phyloP scores from a whole-genome alignment of 2,797 vertebrate genomes.

The Corythornis leucogaster region DNA sequence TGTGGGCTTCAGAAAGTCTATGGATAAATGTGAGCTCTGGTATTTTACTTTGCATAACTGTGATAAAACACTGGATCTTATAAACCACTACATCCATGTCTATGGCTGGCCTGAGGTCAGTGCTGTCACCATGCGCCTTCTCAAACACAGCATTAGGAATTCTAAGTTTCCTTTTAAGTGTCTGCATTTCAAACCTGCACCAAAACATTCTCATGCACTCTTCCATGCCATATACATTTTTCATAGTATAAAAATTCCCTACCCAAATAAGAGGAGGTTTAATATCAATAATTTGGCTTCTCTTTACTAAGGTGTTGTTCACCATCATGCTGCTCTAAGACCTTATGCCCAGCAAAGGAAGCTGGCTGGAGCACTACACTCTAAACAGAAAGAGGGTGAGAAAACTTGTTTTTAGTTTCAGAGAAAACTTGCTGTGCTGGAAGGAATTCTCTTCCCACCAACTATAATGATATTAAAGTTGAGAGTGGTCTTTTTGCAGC shows the following conservation, averaged over 20 bases:
- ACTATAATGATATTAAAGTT: background rate
- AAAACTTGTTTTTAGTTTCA: background rate
- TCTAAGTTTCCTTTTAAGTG: background rate
- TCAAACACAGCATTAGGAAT: background rate
- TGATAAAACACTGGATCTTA: background rate
- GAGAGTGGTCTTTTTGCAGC: background rate
- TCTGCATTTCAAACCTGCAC: background rate
- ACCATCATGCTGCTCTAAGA: background rate
- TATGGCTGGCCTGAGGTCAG: background rate
- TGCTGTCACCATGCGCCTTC: background rate
- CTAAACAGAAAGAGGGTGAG: constrained; percentile 1
- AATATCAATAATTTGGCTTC: background rate
- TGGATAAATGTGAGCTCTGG: background rate
- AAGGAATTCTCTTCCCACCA: background rate
- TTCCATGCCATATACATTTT: background rate
- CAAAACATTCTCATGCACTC: background rate
- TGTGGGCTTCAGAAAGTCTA: background rate
- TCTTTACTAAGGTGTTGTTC: constrained; percentile 25
- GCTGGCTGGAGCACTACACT: background rate
- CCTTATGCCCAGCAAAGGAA: background rate
- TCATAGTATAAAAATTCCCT: background rate
- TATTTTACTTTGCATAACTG: background rate
- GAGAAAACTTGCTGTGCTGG: background rate
- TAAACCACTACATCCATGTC: background rate
- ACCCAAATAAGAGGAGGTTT: background rate